Percentiles rank a stretch among this genome's conserved stretches.
Evolutionary conservation across 2,888 invertebrate genomes (phyloP).

Genomic region (Hydroisotoma schaefferi): DNA sequence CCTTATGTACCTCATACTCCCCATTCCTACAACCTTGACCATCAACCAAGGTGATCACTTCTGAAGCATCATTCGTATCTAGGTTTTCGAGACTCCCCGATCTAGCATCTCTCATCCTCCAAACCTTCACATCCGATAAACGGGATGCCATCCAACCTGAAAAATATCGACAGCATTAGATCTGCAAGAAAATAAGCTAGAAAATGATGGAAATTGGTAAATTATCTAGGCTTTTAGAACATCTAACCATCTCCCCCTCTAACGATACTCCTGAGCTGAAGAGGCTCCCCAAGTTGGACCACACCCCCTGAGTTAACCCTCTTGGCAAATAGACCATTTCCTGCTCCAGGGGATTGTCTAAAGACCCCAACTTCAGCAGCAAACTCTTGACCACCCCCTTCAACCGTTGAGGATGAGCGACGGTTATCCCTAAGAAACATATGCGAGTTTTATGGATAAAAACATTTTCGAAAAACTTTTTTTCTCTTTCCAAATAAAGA

Average conservation of each 20-base stretch:
- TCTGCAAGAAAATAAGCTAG: too few relatives aligned
- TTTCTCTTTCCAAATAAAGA: not conserved
- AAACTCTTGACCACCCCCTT: constrained; percentile 46
- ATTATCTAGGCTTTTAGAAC: constrained; percentile 5
- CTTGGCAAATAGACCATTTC: constrained; percentile 44
- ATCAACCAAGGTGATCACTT: constrained; percentile 47
- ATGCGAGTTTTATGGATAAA: not conserved
- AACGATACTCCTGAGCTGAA: constrained; percentile 46
- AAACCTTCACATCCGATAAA: constrained; percentile 47
- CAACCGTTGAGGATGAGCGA: constrained; percentile 45
- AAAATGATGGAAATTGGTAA: too few relatives aligned
- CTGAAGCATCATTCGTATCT: constrained; percentile 45
- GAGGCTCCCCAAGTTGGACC: constrained; percentile 45
- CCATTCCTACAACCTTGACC: constrained; percentile 42
- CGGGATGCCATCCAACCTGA: constrained; percentile 45
- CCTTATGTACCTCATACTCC: constrained; percentile 36
- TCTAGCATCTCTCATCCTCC: constrained; percentile 44
- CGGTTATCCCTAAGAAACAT: constrained; percentile 32
- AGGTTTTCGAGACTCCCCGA: constrained; percentile 31
- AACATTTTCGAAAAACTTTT: not conserved
- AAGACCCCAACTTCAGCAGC: constrained; percentile 47
- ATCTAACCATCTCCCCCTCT: constrained; percentile 46
- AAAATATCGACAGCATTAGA: not conserved
- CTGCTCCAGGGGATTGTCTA: constrained; percentile 43
- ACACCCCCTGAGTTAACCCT: constrained; percentile 47